Base-by-base conservation (phyloP, 2,113 vertebrate species). In the Apodemus sylvaticus region DNA sequence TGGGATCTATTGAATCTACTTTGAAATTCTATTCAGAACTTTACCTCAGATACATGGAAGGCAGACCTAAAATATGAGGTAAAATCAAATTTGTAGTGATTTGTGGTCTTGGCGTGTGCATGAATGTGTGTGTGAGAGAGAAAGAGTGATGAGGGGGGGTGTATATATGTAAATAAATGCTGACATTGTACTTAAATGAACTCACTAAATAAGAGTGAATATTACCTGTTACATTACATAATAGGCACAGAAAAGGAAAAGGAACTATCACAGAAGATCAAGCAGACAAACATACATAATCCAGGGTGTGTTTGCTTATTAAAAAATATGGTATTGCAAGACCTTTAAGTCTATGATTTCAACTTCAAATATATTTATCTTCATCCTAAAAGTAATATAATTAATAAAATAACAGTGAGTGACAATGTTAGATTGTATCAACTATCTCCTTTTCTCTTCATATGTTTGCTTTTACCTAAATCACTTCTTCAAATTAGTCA, bases 401-500 rank as follows among this genome's bases (percentile, higher is more conserved):
- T 81, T 93, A 48, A 89, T 86, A 89, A 88, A 92, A 91, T 74
- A 66, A 64, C 3, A 93, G 42, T 20, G 29, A 70, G 64, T 87
- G 20, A 90, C 29, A 78, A 83, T 1, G 76, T 8, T 60, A 19
- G 5, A 68, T 81, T 90, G 73, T 89, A 22, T 4, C 64, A 31
- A 70, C 79, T 16, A 36, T 93, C 87, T 39, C 66, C 17, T 89
- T 81, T 58, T 89, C 5, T 17, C 36, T 58, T 96, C 36, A 79
- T 94, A 3, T 45, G 66, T 66, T 93, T 60, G 70, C 13, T 86
- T 29, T 39, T 89, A 95, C 88, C 9, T 81, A 93, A 31, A 11
- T 29, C n/a, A 64, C n/a, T 91, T 95, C 45, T 89, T 82, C 22
- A 92, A 93, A 78, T 92, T 62, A 66, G 22, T 48, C 17, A 74